Evolutionary conservation across 2,113 vertebrate genomes (phyloP), one percentile per base, ranked within the genome.

Genomic region (Sceloporus tristichus): DNA sequence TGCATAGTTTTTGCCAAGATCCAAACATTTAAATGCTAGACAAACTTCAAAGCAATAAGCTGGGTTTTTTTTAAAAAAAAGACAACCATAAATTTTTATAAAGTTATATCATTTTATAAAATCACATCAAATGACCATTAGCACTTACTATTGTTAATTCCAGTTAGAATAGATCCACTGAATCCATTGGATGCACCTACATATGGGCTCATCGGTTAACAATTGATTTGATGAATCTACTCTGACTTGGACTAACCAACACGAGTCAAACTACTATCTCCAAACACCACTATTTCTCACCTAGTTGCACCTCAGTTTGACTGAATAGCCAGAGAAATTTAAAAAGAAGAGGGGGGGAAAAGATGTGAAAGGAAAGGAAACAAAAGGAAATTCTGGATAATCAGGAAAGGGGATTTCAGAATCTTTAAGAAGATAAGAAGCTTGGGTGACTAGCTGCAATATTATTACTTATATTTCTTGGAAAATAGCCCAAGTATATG

Each of bases 381-480:
- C 70, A 87, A 88, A 85, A 2, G 84, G 91, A 92, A 85, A 2
- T 8, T 42, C 29, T 83, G 81, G 18, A 89, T 11, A 85, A n/a
- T 2, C 56, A 82, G 73, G 77, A 85, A 5, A 89, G 9, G 27
- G 25, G 84, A 71, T 40, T 14, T 53, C 40, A 23, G 76, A 76
- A n/a, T 59, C 53, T 11, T 54, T 75, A 85, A 59, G n/a, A 85
- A 34, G 34, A 75, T 56, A 34, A 75, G 42, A 62, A 7, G 34
- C 21, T 59, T 59, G 23, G n/a, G 21, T 10, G 89, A 59, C 0
- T 29, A 16, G 13, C 13, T 87, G 48, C 0, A 40, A 54, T 77
- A 82, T 5, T 48, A 48, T 48, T 48, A 48, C 48, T 0, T 0
- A 48, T 88, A 77, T 91, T 84, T 90, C 71, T 85, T 76, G 7